Evolutionary conservation across 2,888 invertebrate species (phyloP).

Genomic region (Ennomos quercinarius): DNA sequence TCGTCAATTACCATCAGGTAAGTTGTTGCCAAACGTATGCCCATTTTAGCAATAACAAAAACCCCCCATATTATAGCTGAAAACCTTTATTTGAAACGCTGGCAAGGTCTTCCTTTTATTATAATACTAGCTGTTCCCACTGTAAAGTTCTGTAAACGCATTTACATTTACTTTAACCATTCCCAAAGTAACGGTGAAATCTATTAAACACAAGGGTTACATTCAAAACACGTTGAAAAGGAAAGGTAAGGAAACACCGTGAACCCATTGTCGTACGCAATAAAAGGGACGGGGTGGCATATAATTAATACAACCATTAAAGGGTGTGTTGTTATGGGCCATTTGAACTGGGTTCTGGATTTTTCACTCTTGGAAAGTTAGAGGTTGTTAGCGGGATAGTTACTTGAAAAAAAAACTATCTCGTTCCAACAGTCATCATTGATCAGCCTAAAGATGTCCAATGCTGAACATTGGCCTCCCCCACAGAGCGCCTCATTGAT

Average conservation of each 20-base stretch:
- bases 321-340: slow-evolving; percentile 52
- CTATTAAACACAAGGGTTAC: slow-evolving; percentile 14
- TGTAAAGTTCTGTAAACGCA: no score
- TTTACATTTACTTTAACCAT: neutral
- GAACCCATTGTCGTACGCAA: slow-evolving; percentile 49
- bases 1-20: no score
- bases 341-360: slow-evolving; percentile 46
- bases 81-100: no score
- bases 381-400: slow-evolving; percentile 26
- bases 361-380: slow-evolving; percentile 48
- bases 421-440: no score
- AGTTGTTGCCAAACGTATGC: no score
- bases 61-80: no score
- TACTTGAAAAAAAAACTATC: neutral
- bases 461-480: no score
- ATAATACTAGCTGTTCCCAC: no score
- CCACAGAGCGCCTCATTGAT: no score
- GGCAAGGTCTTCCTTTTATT: no score
- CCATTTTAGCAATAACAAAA: no score
- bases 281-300: slow-evolving; percentile 45
- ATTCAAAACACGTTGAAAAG: slow-evolving; percentile 24
- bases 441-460: no score
- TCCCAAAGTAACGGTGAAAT: slow-evolving; percentile 8
- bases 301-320: slow-evolving; percentile 58
- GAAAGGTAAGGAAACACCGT: slow-evolving; percentile 39